Percentiles rank a stretch among this genome's conserved stretches.
These are phyloP conservation scores for Agrotis ipsilon DNA, from an alignment of 2,888 invertebrate genomes.

Conservation along the genomic window DNA sequence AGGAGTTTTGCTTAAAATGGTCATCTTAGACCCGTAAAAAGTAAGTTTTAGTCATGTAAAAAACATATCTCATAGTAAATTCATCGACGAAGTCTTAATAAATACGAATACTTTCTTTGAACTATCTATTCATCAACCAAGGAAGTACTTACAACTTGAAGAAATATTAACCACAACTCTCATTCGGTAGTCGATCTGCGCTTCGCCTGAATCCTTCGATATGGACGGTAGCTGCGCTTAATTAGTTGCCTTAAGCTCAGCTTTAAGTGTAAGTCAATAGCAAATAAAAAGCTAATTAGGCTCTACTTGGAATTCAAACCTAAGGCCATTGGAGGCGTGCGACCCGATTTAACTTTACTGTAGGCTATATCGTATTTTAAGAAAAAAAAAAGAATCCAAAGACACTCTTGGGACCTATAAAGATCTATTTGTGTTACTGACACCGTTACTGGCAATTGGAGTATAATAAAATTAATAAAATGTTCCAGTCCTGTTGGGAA, in stretches of 20 bases:
- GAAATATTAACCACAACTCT: neutral
- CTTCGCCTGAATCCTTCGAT: conserved; percentile 15
- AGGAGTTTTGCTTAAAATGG: too few species aligned
- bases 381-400: conserved; percentile 17
- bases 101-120: too few species aligned
- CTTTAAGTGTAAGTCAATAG: conserved; percentile 56
- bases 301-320: conserved; percentile 47
- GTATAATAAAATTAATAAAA: neutral
- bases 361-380: conserved; percentile 16
- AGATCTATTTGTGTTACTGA: neutral
- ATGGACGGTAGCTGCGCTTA: conserved; percentile 38
- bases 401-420: neutral
- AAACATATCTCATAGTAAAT: too few species aligned
- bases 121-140: too few species aligned
- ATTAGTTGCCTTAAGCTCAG: conserved; percentile 45
- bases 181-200: conserved; percentile 10
- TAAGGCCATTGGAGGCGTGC: conserved; percentile 39
- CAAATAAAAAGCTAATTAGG: conserved; percentile 58
- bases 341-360: conserved; percentile 38
- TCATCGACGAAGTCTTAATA: too few species aligned
- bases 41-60: too few species aligned
- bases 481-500: neutral
- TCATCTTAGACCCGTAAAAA: too few species aligned
- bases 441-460: neutral
- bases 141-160: neutral